A percentile compares a stretch with the other conserved stretches of the same genome.
phyloP scores from a whole-genome alignment of 2,113 vertebrate species.

The Atherinomorus stipes region DNA sequence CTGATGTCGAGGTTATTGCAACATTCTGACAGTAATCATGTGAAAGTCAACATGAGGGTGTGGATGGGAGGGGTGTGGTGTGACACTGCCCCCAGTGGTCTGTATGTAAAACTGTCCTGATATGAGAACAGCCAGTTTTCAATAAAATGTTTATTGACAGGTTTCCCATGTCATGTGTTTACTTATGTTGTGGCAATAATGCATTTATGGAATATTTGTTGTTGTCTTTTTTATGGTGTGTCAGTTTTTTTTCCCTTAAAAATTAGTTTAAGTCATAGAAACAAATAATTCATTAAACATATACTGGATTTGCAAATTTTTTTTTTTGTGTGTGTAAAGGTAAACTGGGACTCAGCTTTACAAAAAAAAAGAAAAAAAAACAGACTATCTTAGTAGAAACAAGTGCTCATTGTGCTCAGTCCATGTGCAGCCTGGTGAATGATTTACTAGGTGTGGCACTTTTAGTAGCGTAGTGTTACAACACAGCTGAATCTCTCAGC shows the following conservation, averaged over 20 bases:
- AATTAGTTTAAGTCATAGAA: too few relatives aligned
- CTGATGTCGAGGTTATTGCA: conserved; percentile 23
- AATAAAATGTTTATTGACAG: not conserved
- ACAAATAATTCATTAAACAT: too few relatives aligned
- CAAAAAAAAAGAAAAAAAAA: not conserved
- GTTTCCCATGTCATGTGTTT: not conserved
- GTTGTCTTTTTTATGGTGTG: too few relatives aligned
- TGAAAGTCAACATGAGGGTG: conserved; percentile 54
- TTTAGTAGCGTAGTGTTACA: not conserved
- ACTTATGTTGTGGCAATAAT: not conserved
- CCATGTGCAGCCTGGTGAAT: conserved; percentile 41
- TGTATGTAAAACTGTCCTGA: not conserved
- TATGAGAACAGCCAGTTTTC: not conserved
- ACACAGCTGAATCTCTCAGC: not conserved
- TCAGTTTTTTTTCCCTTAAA: too few relatives aligned
- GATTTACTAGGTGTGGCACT: conserved; percentile 66
- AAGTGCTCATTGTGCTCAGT: not conserved
- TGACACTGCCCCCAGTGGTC: not conserved
- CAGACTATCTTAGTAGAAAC: not conserved
- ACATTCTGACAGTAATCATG: conserved; percentile 37
- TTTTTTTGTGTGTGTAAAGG: too few relatives aligned
- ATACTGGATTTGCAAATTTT: too few relatives aligned
- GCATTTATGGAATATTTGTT: not conserved
- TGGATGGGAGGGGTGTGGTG: conserved; percentile 30
- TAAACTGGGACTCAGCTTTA: not conserved